Evolutionary conservation across 2,888 invertebrate species (phyloP).

Genomic region (Protodeltote pygarga): DNA sequence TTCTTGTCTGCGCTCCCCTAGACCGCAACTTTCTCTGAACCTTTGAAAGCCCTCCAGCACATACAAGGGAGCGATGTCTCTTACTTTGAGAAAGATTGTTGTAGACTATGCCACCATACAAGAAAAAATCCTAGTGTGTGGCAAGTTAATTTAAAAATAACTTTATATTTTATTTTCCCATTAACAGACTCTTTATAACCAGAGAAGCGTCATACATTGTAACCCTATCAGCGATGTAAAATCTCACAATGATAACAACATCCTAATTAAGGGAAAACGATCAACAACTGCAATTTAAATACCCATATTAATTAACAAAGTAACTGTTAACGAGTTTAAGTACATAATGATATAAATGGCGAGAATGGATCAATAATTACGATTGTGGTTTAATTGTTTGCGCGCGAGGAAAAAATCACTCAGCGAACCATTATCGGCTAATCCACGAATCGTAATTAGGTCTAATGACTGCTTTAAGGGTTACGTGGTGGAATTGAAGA

Average conservation of each 20-base stretch:
- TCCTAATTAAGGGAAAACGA: conserved; percentile 35
- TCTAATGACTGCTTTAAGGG: conserved; percentile 49
- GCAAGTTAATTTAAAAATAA: too few species aligned
- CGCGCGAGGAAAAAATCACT: conserved; percentile 57
- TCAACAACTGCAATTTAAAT: conserved; percentile 29
- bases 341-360: conserved; percentile 33
- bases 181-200: too few species aligned
- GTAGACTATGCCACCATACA: too few species aligned
- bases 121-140: too few species aligned
- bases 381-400: conserved; percentile 42
- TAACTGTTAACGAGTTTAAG: conserved; percentile 36
- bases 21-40: too few species aligned
- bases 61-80: too few species aligned
- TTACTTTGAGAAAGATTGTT: too few species aligned
- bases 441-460: conserved; percentile 50
- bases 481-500: conserved; percentile 17
- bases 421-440: conserved; percentile 52
- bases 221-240: too few species aligned
- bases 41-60: too few species aligned
- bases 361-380: conserved; percentile 46
- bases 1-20: too few species aligned
- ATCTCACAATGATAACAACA: conserved; percentile 7
- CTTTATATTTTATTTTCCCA: too few species aligned
- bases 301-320: conserved; percentile 32
- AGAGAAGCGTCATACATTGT: too few species aligned